phyloP scores from a whole-genome alignment of 2,797 vertebrate species.

The Brachyrhaphis roseni region DNA sequence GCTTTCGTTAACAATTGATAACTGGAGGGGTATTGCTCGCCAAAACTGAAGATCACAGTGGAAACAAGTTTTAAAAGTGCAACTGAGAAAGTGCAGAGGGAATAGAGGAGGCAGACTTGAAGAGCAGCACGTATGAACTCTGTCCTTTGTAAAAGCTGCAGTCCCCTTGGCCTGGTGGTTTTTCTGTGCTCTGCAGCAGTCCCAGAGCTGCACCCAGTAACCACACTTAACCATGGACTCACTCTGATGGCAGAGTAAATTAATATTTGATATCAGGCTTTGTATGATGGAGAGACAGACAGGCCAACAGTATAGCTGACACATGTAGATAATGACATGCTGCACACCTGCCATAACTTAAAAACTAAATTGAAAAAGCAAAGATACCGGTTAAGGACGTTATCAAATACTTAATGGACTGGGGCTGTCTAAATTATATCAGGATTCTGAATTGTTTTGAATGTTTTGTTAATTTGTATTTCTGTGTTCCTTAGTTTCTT shows the following conservation, averaged over 20 bases:
- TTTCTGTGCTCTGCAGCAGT: slow-evolving; percentile 52
- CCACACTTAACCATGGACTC: slow-evolving; percentile 66
- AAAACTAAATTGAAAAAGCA: background rate
- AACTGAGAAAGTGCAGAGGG: slow-evolving; percentile 22
- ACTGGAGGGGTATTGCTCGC: background rate
- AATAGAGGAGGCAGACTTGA: slow-evolving; percentile 10
- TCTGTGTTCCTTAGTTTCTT: too few species aligned
- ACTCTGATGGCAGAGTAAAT: slow-evolving; percentile 63
- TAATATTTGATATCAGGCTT: slow-evolving; percentile 75
- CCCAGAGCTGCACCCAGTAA: slow-evolving; percentile 60
- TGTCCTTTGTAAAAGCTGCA: slow-evolving; percentile 14
- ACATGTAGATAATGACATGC: slow-evolving; percentile 30
- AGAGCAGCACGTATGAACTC: slow-evolving; percentile 37
- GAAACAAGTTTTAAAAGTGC: background rate
- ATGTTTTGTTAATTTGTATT: too few species aligned
- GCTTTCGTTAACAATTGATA: background rate
- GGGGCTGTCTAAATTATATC: background rate
- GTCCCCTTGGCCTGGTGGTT: slow-evolving; percentile 28
- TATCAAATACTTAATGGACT: background rate
- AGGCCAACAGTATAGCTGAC: slow-evolving; percentile 25
- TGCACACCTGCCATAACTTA: slow-evolving; percentile 19
- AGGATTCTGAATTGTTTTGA: too few species aligned
- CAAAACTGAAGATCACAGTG: background rate
- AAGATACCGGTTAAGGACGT: background rate
- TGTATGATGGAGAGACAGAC: slow-evolving; percentile 66